Conservation (phyloP, 2,888 invertebrate species). For the Abscondita cerata region DNA sequence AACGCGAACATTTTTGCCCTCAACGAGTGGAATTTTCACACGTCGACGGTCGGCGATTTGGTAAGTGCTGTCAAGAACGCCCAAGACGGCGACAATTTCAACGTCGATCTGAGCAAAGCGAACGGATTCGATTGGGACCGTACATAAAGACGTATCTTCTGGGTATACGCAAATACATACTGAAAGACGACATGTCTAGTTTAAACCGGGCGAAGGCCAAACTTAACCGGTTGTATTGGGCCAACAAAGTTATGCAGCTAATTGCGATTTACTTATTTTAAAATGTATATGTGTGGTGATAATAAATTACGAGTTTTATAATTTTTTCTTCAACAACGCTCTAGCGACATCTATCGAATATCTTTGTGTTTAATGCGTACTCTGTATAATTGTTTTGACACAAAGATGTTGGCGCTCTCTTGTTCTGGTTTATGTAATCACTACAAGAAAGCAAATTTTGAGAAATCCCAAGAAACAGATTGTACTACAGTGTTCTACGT, state of each 20-base stretch:
- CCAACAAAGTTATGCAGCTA: conserved; percentile 68
- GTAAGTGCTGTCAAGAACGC: conserved; percentile 61
- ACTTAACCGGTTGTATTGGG: conserved; percentile 74
- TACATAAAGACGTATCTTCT: conserved; percentile 83
- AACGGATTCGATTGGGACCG: conserved; percentile 74
- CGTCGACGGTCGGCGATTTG: conserved; percentile 68
- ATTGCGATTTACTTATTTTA: conserved; percentile 62
- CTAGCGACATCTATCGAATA: too few relatives aligned
- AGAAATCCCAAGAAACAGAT: too few relatives aligned
- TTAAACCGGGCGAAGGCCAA: conserved; percentile 70
- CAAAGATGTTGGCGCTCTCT: too few relatives aligned
- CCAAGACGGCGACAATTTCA: conserved; percentile 67
- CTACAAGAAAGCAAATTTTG: too few relatives aligned
- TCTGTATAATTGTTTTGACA: too few relatives aligned
- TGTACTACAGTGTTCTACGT: too few relatives aligned
- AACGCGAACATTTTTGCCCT: conserved; percentile 86
- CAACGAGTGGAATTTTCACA: conserved; percentile 83
- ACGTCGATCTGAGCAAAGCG: conserved; percentile 65
- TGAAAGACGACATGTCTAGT: conserved; percentile 76
- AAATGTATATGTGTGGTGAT: too few relatives aligned
- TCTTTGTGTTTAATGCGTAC: too few relatives aligned
- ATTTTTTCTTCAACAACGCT: too few relatives aligned
- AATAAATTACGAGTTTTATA: too few relatives aligned
- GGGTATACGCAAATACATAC: conserved; percentile 82
- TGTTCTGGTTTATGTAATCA: too few relatives aligned